These are phyloP conservation scores for Neofelis nebulosa DNA, from an alignment of 2,113 vertebrate species.

Conservation along the genomic window DNA sequence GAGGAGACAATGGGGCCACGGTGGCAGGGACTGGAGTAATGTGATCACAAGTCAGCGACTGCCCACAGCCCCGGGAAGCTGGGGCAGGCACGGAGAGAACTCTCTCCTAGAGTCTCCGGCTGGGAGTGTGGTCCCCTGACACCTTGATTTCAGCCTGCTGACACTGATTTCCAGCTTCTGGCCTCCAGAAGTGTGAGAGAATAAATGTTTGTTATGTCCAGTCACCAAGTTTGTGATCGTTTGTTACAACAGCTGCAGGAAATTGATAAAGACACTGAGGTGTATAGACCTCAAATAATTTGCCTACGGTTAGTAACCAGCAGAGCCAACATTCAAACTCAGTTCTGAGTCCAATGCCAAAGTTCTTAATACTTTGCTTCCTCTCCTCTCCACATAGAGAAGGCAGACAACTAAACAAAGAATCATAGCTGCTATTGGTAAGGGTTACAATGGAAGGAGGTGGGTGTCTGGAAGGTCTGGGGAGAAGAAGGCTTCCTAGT, in stretches of 20 bases:
- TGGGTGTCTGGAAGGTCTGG: not conserved
- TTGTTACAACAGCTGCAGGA: not conserved
- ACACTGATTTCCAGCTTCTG: not conserved
- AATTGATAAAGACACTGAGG: not conserved
- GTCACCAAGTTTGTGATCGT: not conserved
- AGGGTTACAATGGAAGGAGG: not conserved
- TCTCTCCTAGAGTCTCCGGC: not conserved
- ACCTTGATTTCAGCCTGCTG: not conserved
- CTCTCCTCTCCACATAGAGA: not conserved
- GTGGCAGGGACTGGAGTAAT: not conserved
- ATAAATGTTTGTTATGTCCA: not conserved
- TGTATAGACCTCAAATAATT: not conserved
- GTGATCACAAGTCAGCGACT: not conserved
- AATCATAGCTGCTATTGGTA: not conserved
- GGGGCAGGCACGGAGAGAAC: not conserved
- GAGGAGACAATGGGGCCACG: not conserved
- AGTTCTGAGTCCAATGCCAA: not conserved
- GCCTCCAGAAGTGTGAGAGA: not conserved
- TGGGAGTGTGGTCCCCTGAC: no score
- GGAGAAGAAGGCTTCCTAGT: not conserved
- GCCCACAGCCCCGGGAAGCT: not conserved
- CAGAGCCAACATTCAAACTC: not conserved
- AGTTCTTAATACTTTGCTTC: not conserved
- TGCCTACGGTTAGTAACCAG: not conserved
- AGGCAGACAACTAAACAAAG: not conserved